Percentiles rank a stretch among this genome's conserved stretches.
These are phyloP conservation scores for Epinephelus lanceolatus DNA, from an alignment of 2,113 vertebrate genomes.

Conservation along the genomic window DNA sequence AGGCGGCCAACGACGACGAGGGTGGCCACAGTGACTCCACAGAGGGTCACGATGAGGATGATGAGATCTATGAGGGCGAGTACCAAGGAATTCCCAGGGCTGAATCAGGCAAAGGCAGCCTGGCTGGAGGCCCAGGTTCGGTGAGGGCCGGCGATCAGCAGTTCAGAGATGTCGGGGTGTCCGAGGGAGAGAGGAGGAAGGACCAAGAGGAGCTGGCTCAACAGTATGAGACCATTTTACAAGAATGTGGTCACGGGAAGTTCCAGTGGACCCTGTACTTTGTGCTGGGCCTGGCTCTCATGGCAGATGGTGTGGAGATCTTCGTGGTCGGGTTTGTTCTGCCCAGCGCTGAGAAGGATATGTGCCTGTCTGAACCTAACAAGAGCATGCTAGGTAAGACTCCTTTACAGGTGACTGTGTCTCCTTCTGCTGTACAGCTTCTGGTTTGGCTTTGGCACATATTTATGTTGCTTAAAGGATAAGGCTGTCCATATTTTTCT, in stretches of 20 bases:
- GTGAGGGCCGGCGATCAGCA: conserved; percentile 76
- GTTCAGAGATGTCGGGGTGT: conserved; percentile 80
- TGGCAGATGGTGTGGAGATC: conserved; percentile 96
- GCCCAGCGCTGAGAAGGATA: conserved; percentile 97
- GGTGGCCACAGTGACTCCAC: conserved; percentile 95
- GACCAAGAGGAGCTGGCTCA: conserved; percentile 95
- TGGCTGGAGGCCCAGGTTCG: conserved; percentile 75
- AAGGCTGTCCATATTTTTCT: not conserved
- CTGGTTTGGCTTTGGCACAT: not conserved
- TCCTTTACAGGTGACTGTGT: not conserved
- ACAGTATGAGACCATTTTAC: conserved; percentile 96
- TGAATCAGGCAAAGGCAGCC: conserved; percentile 87
- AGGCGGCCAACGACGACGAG: conserved; percentile 88
- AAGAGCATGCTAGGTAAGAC: conserved; percentile 98
- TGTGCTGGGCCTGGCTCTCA: conserved; percentile 95
- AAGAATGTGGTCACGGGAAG: conserved; percentile 95
- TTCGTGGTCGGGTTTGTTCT: conserved; percentile 98
- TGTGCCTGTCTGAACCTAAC: conserved; percentile 98
- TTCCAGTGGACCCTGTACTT: conserved; percentile 99
- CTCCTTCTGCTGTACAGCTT: not conserved
- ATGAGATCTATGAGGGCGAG: conserved; percentile 98
- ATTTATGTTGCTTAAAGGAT: not conserved
- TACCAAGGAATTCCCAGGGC: conserved; percentile 96
- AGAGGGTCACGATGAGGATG: conserved; percentile 96
- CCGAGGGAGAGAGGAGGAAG: conserved; percentile 88